Conservation (phyloP, 2,113 vertebrate species). For the Mustela nigripes region DNA sequence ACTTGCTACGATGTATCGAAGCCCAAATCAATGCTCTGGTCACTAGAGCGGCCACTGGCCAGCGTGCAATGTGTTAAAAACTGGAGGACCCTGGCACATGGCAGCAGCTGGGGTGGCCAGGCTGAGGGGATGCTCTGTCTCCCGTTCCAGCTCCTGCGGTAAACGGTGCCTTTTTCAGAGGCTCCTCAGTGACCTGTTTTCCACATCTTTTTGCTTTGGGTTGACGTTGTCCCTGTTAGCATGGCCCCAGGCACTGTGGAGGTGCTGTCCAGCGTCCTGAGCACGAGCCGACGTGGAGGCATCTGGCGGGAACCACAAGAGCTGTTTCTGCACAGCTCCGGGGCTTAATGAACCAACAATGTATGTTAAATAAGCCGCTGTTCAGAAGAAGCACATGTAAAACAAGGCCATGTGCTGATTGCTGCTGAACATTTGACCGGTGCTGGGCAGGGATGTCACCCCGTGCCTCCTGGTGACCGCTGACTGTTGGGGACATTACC, state of each 20-base stretch:
- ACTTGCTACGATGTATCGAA: too few relatives aligned
- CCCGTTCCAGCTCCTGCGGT: too few relatives aligned
- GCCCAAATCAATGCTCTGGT: background rate
- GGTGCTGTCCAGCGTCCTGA: background rate
- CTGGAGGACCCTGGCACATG: background rate
- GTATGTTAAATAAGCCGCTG: accelerated
- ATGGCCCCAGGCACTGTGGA: background rate
- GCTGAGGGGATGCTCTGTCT: background rate
- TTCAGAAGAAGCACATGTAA: background rate
- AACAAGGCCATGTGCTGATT: background rate
- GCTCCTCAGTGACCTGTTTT: background rate
- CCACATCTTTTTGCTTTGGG: background rate
- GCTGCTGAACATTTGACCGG: background rate
- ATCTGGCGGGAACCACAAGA: accelerated
- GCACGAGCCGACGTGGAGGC: accelerated
- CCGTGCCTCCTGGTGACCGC: background rate
- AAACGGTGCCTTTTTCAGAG: background rate
- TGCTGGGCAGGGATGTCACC: background rate
- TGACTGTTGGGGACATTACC: too few relatives aligned
- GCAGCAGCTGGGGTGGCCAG: accelerated
- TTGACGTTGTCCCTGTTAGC: too few relatives aligned
- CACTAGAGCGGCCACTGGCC: background rate
- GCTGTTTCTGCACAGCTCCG: accelerated
- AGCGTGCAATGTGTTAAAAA: background rate
- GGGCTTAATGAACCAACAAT: accelerated